Conservation (phyloP, 64 coral and sea anemone genomes). For the Exaiptasia diaphana region DNA sequence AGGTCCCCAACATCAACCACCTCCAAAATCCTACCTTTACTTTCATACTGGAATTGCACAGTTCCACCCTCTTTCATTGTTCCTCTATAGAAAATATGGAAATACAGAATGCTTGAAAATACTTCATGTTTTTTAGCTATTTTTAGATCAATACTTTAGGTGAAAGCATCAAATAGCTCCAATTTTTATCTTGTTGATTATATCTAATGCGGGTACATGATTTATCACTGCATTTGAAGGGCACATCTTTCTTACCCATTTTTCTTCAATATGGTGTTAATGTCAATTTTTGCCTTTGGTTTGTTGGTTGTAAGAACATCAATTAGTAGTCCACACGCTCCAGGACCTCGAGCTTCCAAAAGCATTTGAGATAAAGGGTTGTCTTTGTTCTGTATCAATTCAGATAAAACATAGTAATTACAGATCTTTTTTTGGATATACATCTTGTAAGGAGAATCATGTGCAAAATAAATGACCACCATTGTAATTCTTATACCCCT, state of each 20-base stretch:
- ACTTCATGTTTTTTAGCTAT: neutral
- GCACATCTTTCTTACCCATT: conserved; percentile 96
- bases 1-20: no score
- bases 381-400: conserved; percentile 60
- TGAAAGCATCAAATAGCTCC: no score
- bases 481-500: no score
- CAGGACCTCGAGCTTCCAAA: conserved; percentile 82
- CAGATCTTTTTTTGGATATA: neutral
- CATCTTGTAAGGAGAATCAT: neutral
- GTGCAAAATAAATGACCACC: neutral
- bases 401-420: neutral
- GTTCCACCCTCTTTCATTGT: conserved; percentile 60
- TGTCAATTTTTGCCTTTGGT: conserved; percentile 77
- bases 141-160: neutral
- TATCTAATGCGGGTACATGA: no score
- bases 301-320: conserved; percentile 80
- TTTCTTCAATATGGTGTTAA: conserved; percentile 79
- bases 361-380: conserved; percentile 41
- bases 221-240: no score
- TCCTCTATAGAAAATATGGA: conserved; percentile 42
- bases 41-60: conserved; percentile 63
- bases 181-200: no score
- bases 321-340: conserved; percentile 83
- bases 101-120: neutral
- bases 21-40: conserved; percentile 81